These are phyloP conservation scores for Heliconius nattereri DNA, from an alignment of 1,140 invertebrate species.

Conservation along the genomic window DNA sequence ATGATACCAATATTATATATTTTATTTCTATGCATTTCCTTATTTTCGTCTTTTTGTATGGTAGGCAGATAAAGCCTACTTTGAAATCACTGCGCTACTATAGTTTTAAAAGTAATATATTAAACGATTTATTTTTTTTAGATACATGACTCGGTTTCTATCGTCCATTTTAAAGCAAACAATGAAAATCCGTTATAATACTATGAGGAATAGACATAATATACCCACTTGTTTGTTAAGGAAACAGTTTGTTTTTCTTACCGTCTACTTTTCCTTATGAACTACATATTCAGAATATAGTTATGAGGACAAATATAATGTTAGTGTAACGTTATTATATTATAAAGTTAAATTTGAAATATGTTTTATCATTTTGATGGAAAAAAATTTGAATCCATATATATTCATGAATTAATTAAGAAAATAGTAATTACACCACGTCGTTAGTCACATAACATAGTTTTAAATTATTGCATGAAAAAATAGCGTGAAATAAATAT, in stretches of 20 bases:
- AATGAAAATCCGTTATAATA: too few relatives aligned
- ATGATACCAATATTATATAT: too few relatives aligned
- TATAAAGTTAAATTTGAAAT: not conserved
- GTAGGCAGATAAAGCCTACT: too few relatives aligned
- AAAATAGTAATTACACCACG: not conserved
- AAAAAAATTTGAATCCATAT: too few relatives aligned
- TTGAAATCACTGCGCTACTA: too few relatives aligned
- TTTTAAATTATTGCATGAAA: not conserved
- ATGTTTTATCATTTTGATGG: not conserved
- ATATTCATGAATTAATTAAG: too few relatives aligned
- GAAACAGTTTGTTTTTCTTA: constrained; percentile 32
- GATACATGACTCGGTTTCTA: too few relatives aligned
- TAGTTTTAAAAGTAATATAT: too few relatives aligned
- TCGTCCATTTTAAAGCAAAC: too few relatives aligned
- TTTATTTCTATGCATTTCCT: too few relatives aligned
- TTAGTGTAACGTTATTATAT: not conserved
- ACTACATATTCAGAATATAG: constrained; percentile 16
- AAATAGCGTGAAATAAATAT: not conserved
- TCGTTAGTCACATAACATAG: not conserved
- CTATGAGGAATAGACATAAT: not conserved
- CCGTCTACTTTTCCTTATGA: constrained; percentile 13
- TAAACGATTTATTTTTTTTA: too few relatives aligned
- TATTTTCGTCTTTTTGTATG: too few relatives aligned
- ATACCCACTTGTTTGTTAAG: constrained; percentile 14
- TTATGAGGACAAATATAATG: constrained; percentile 19